Percentiles rank a stretch among this genome's conserved stretches.
These are phyloP conservation scores for Hemistola chrysoprasaria DNA, from an alignment of 2,888 invertebrate species.

Conservation along the genomic window DNA sequence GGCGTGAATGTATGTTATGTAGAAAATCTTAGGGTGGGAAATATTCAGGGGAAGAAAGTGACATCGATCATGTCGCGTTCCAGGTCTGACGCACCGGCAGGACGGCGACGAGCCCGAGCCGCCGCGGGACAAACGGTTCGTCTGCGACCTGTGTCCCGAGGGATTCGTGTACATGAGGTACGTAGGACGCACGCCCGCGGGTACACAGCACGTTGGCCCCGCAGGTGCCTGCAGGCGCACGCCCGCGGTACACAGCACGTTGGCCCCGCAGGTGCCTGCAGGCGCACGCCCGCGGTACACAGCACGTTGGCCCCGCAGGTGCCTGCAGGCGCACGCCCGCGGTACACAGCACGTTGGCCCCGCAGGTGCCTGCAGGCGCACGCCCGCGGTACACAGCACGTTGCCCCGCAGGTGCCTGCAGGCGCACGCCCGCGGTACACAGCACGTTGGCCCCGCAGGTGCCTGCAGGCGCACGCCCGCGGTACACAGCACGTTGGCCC, in stretches of 20 bases:
- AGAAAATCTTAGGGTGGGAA: too few relatives aligned
- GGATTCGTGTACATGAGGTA: conserved; percentile 71
- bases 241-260: conserved; percentile 55
- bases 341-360: conserved; percentile 29
- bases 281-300: conserved; percentile 74
- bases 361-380: conserved; percentile 59
- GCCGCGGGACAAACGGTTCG: conserved; percentile 54
- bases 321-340: conserved; percentile 71
- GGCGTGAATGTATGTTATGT: too few relatives aligned
- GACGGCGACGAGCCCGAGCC: conserved; percentile 26
- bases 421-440: conserved; percentile 67
- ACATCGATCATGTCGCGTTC: not conserved
- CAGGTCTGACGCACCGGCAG: conserved; percentile 29
- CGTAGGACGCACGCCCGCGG: not conserved
- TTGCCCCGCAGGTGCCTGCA: conserved; percentile 46
- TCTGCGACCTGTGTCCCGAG: conserved; percentile 73
- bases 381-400: conserved; percentile 38
- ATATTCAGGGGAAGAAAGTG: too few relatives aligned
- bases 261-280: conserved; percentile 62
- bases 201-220: conserved; percentile 22
- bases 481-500: conserved; percentile 67
- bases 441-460: conserved; percentile 61
- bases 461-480: conserved; percentile 55
- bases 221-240: conserved; percentile 1
- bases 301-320: conserved; percentile 74